Evolutionary conservation across 2,888 invertebrate species (phyloP), one percentile per base, ranked within the genome.

Genomic region (Schrankia costaestrigalis): DNA sequence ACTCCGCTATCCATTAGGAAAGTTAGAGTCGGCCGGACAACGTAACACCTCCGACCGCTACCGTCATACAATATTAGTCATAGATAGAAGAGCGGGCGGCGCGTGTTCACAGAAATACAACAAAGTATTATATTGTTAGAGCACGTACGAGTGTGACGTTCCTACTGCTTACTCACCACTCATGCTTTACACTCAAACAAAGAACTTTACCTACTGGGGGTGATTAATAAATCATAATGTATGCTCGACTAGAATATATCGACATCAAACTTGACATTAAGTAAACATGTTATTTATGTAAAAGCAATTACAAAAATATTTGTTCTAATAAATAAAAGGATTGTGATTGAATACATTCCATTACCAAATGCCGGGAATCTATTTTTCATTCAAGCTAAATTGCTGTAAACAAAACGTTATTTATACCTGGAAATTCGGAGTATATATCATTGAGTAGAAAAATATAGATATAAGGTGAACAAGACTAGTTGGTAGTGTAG

Each of bases 31-130:
- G 31, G 22, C 9, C 21, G 46, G 54, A 44, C 40, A 31, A 26
- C 37, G 43, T 50, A 50, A 55, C 63, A 63, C 64, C 57, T 56
- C 60, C 54, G 60, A 46, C 57, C 60, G 50, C 43, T 63, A 56
- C 46, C 67, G 77, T 79, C 79, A 80, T 64, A 48, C 58, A 66
- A 75, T 75, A 79, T 83, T 80, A 79, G 71, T 78, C 77, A 78
- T 72, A 50, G n/a, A n/a, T n/a, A n/a, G n/a, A n/a, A n/a, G n/a
- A n/a, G n/a, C n/a, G n/a, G 58, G 51, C 19, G 14, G 21, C 37
- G 33, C 49, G 39, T 38, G 41, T 53, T 51, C 32, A 68, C 70
- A 68, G 71, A 78, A 79, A 75, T 56, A 58, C 53, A 69, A 75
- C 71, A 71, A 67, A 72, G 64, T 68, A 70, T 60, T 19, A 59